Conservation (phyloP, 2,888 invertebrate genomes). For the Ophion ventricosus region DNA sequence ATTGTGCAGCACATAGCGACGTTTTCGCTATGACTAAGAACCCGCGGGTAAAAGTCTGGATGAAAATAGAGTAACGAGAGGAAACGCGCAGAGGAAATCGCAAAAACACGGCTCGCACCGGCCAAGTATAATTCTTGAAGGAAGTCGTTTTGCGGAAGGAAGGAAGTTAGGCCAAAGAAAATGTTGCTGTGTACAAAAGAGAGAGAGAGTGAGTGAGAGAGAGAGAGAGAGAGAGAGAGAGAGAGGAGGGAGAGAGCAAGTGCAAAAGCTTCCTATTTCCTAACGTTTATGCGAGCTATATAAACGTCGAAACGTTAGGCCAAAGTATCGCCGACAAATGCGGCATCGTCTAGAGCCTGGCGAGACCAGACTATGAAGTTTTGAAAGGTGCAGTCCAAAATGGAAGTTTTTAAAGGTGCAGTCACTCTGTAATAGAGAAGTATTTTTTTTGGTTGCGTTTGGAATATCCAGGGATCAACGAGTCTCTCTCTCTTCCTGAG, state of each 20-base stretch:
- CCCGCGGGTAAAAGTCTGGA: not conserved
- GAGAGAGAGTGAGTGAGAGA: not conserved
- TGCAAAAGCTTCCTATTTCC: not conserved
- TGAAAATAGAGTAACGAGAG: constrained; percentile 49
- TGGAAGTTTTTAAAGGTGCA: not conserved
- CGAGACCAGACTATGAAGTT: not conserved
- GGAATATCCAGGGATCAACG: no score
- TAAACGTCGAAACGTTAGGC: no score
- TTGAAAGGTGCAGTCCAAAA: not conserved
- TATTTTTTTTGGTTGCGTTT: no score
- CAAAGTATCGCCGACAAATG: no score
- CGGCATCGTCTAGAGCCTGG: no score
- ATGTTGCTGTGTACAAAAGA: not conserved
- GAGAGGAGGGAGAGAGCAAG: not conserved
- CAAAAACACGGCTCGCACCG: constrained; percentile 10
- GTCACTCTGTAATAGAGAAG: not conserved
- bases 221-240: not conserved
- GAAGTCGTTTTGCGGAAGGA: constrained; percentile 51
- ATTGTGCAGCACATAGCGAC: not conserved
- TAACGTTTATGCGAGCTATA: no score
- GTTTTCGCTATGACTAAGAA: constrained; percentile 24
- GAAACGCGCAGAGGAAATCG: constrained; percentile 24
- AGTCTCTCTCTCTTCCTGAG: no score
- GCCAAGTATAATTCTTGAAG: constrained; percentile 17
- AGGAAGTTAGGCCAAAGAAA: constrained; percentile 24